Base-by-base conservation (phyloP, 2,113 vertebrate species). In the Arenaria interpres region DNA sequence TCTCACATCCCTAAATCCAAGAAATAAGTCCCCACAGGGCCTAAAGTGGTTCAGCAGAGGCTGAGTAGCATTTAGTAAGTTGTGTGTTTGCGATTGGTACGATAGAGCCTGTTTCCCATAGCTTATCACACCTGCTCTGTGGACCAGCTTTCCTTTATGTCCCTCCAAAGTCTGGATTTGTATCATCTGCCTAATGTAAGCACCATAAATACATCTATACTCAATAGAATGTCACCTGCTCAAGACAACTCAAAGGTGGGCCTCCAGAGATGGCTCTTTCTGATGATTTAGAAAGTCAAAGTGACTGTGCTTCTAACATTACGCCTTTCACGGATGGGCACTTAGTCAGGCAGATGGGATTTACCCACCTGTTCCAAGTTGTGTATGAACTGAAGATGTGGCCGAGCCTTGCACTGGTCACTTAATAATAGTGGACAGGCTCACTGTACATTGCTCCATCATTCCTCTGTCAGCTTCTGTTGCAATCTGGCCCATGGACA, bases 401-500 rank as follows among this genome's bases (percentile, higher is more conserved):
- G 14, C 53, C 5, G 23, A n/a, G 12, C 7, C 59, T 81, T 92
- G 59, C 9, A 19, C 39, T 92, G 88, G 89, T 73, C 91, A 92
- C 50, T 89, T 85, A 68, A 57, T 85, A 68, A 57, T 89, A 85
- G 72, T 0, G 15, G 76, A 25, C 69, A 89, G 28, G 41, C 32
- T 91, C 24, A 24, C 1, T 3, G 14, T 25, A 22, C 9, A 3
- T 87, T 92, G 37, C 75, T 71, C 69, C 64, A 85, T 64, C 5
- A 0, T 39, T 60, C 51, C 50, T 91, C 15, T 90, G 93, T 90
- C 88, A 94, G 60, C 56, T 89, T 74, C 90, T 95, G 79, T 96
- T 81, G 93, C 92, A 95, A 96, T 93, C 59, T 91, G 41, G 56
- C 48, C 33, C 35, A 76, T 4, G 7, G 80, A 89, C 85, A 81